Base-by-base conservation (phyloP, 1,140 invertebrate species). In the Drosophila lini region DNA sequence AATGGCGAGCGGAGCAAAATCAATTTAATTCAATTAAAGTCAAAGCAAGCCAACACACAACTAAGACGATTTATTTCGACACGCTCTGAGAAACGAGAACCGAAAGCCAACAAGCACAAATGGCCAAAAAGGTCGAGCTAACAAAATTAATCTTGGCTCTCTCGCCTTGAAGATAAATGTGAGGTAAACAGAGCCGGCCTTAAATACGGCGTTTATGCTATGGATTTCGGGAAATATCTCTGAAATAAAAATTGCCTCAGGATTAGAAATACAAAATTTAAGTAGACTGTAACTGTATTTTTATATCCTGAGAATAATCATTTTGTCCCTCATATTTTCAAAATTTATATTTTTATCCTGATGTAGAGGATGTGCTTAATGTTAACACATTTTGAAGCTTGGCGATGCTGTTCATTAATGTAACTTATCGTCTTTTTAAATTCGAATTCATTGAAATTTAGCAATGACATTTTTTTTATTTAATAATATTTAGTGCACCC, bases 11-110 rank as follows among this genome's bases (percentile, higher is more conserved):
- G 74, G 19, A 81, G 74, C 78, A 78, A 67, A 81, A 81, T 81
- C 80, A 81, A 81, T 81, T 81, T 75, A 69, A 74, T 80, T 80
- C 62, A 80, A 69, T 74, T 74, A 80, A 80, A 69, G 77, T 80
- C 70, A 58, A 70, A 70, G 74, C 74, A 70, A 40, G 58, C 32
- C 50, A 50, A 55, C 64, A 78, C 44, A 78, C 44, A 78, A 78
- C 75, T 78, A 78, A 78, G 75, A 63, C 74, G 74, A 78, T 78
- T 78, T 78, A 77, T 78, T 77, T 70, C 75, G 65, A 78, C 75
- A 78, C 64, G 75, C 65, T 78, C 65, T 19, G 58, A 63, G 45
- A 25, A 70, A 6, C 74, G 53, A 48, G 41, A 55, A 70, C 42
- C 53, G 19, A 42, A 32, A 70, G 42, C 44, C 68, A 70, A 42